Evolutionary conservation across 2,797 vertebrate genomes (phyloP), one percentile per base, ranked within the genome.

Genomic region (Rhyacichthys aspro): DNA sequence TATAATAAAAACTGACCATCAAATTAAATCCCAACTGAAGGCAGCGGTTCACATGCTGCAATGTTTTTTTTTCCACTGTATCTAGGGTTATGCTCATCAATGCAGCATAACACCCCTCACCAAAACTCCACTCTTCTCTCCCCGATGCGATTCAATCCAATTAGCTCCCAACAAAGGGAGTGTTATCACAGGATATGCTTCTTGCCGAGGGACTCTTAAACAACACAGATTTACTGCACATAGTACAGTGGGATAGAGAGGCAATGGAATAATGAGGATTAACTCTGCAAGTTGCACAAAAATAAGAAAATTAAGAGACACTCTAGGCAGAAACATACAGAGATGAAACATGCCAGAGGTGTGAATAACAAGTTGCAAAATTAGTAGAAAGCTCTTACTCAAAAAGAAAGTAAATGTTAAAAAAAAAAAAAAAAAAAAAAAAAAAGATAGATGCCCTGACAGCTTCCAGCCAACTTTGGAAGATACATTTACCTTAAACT

Each of bases 81-180:
- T 23, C 36, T 12, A 39, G 23, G 36, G 14, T 28, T 28, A 28
- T 28, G 12, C 5, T 37, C 36, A 7, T 53, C 17, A 53, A 53
- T 8, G 36, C 50, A 23, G 17, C 48, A 53, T 72, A 47, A 47
- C n/a, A 18, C 48, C 62, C 33, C 41, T 55, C 47, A 47, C 23
- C 37, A 49, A 37, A 16, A 46, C 60, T 43, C 28, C 44, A 39
- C 61, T 70, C 45, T 55, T 76, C n/a, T n/a, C 68, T 43, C 16
- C 44, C 58, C 65, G 59, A 38, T 65, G 77, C 11, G 11, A 52
- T 65, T 75, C 75, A 79, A 78, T 83, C 78, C 72, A 86, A 87
- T 87, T 86, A 87, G 70, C 59, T 70, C 67, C 67, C 44, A 67
- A 86, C 72, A 86, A 86, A 84, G 55, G 61, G 59, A 84, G 67